Evolutionary conservation across 2,888 invertebrate species (phyloP), one percentile per base, ranked within the genome.

Genomic region (Stramonita haemastoma): DNA sequence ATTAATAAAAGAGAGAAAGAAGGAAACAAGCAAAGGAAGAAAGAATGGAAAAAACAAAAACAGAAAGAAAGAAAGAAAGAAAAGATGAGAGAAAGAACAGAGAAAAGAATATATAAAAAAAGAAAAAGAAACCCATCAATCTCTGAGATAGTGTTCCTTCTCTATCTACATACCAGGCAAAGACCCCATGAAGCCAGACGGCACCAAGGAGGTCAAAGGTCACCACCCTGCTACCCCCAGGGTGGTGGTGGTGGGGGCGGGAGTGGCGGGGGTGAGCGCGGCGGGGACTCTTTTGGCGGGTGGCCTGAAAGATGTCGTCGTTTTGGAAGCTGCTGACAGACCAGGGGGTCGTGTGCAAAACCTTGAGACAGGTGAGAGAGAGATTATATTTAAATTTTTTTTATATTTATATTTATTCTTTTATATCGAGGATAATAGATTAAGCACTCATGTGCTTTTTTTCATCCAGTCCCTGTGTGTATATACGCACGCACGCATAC

Each of bases 161-260:
- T 46, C 2, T 46, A 5, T 46, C 46, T 46, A 5, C 29, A 29
- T 26, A 83, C 22, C 29, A 13, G 73, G 22, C 26, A 8, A 19
- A 8, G 32, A 81, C 2, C 29, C 15, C 29, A 32, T 17, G 6
- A 15, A 36, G 26, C 2, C 22, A n/a, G 26, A 15, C 26, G 5
- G 83, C 2, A 11, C 26, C 26, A 1, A 34, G 46, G 19, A n/a
- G n/a, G 84, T 13, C 83, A 22, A n/a, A 2, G 32, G 57, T 11
- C 70, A 26, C 77, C 70, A 26, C 77, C 15, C 15, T 4, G 32
- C 32, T 32, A 11, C 32, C 8, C 85, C 88, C 11, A 83, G 73
- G 73, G 89, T 89, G 85, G 46, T 89, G 73, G 60, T 89, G 60
- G 85, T 89, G 34, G 89, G 89, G 1, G 89, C 89, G 8, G 89